These are phyloP conservation scores for Tragelaphus eurycerus DNA, from an alignment of 2,797 vertebrate genomes.

Conservation along the genomic window DNA sequence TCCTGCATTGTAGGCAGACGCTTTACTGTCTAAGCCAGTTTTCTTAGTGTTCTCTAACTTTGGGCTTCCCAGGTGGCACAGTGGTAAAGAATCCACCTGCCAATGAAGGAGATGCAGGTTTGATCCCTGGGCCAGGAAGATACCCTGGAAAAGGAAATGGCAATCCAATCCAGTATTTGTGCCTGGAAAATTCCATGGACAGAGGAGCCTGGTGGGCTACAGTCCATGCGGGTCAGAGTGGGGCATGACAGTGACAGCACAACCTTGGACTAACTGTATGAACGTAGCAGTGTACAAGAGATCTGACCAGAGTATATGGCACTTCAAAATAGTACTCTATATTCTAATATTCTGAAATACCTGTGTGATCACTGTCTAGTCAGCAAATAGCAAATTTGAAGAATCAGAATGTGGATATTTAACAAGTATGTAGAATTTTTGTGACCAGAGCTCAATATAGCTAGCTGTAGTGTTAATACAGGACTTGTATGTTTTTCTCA, in stretches of 20 bases:
- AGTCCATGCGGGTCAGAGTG: neutral
- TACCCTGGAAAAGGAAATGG: neutral
- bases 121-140: neutral
- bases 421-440: constrained; percentile 6
- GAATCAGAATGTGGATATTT: neutral
- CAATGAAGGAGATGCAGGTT: neutral
- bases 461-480: neutral
- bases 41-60: neutral
- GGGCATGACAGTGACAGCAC: neutral
- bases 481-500: neutral
- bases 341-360: constrained; percentile 23
- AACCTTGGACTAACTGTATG: neutral
- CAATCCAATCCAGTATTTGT: neutral
- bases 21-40: neutral
- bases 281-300: neutral
- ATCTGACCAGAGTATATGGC: neutral
- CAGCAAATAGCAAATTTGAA: constrained; percentile 29
- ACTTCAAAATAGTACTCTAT: constrained; percentile 15
- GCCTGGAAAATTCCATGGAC: neutral
- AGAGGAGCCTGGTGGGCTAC: neutral
- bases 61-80: neutral
- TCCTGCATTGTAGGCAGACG: too few relatives aligned
- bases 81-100: neutral
- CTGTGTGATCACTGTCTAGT: neutral
- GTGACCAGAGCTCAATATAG: constrained; percentile 24